phyloP scores from a whole-genome alignment of 2,113 vertebrate species.

The Coryphaenoides rupestris region DNA sequence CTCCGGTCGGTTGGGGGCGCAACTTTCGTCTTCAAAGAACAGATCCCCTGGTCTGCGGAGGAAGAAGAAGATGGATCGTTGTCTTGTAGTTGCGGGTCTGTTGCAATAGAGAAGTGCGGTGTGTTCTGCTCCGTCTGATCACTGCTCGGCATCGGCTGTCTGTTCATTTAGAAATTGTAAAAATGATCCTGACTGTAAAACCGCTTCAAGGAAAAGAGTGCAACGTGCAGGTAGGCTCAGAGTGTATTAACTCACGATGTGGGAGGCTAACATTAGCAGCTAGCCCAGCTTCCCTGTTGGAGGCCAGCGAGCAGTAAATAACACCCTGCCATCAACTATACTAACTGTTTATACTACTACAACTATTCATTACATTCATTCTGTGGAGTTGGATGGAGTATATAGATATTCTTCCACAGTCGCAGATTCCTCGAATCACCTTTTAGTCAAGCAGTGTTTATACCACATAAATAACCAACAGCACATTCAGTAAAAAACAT shows the following conservation, averaged over 20 bases:
- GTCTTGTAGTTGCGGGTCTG: constrained; percentile 8
- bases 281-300: not conserved
- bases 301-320: not conserved
- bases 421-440: too few species aligned
- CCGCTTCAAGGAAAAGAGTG: constrained; percentile 78
- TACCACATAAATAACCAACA: too few species aligned
- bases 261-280: not conserved
- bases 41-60: constrained; percentile 28
- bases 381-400: too few species aligned
- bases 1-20: constrained; percentile 28
- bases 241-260: too few species aligned
- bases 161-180: constrained; percentile 22
- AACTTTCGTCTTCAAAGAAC: not conserved
- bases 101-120: constrained; percentile 23
- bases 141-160: not conserved
- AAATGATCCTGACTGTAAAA: constrained; percentile 78
- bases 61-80: constrained; percentile 37
- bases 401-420: too few species aligned
- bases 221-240: constrained; percentile 66
- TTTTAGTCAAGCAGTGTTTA: too few species aligned
- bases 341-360: too few species aligned
- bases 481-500: too few species aligned
- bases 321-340: too few species aligned
- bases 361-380: too few species aligned
- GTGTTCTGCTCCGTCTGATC: not conserved